Evolutionary conservation across 53 echinoderm and acorn worm species (phyloP), one percentile per base, ranked within the genome.

Genomic region (Echinometra lucunter): DNA sequence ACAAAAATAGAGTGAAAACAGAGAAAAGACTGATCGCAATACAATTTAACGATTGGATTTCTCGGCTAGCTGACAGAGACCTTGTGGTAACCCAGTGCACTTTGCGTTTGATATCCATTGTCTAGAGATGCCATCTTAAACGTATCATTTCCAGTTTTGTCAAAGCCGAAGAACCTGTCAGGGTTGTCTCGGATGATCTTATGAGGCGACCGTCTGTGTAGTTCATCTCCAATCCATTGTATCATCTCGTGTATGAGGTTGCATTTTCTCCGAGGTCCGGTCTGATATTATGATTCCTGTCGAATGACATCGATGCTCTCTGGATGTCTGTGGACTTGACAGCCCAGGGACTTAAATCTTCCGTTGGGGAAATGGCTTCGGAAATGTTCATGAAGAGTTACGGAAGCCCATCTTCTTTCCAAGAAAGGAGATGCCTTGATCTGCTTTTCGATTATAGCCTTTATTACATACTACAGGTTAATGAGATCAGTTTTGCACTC

Each of bases 221-320:
- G n/a, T n/a, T 44, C 81, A 81, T 81, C 81, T 21, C 25, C 47
- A 85, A 53, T 85, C 85, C 30, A 45, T 27, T 9, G 17, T 49
- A 49, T 85, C 85, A 85, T 49, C 85, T 45, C 49, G 2, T 85
- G 85, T 85, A 85, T 85, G 47, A 49, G 15, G 28, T 47, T 85
- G 45, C 49, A 47, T 45, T 49, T 78, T 42, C 23, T 78, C 38
- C 38, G 42, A 78, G 19, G 78, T 21, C 78, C 28, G 78, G 6
- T 18, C 78, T 42, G 19, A 42, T 4, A 78, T 42, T 42, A 75
- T 37, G 42, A 78, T 40, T 40, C 78, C 78, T 42, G 78, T 42
- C 38, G 19, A 78, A 21, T 3, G 78, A 78, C 78, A 78, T 78
- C 42, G 78, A 78, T 40, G 78, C 23, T 19, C 32, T 1, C n/a